Percentiles rank a stretch among this genome's conserved stretches.
Evolutionary conservation across 2,113 vertebrate species (phyloP).

Genomic region (Datnioides undecimradiatus): DNA sequence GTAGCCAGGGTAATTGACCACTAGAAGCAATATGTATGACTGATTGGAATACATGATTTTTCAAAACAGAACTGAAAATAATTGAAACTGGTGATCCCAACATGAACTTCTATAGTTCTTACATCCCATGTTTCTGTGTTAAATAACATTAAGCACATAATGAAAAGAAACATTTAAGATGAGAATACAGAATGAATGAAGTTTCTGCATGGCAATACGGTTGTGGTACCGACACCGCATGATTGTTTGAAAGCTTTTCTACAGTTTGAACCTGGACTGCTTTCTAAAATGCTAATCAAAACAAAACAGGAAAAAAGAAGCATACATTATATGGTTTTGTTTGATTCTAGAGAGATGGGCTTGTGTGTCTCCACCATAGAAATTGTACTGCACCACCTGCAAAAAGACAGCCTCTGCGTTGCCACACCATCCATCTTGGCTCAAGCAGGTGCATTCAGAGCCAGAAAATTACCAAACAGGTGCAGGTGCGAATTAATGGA

Average conservation of each 20-base stretch:
- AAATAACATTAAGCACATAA: too few relatives aligned
- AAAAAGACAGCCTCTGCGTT: background rate
- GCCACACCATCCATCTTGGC: background rate
- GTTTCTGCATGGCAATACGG: too few relatives aligned
- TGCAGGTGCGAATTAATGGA: background rate
- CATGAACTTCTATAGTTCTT: too few relatives aligned
- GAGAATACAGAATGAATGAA: too few relatives aligned
- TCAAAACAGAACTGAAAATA: too few relatives aligned
- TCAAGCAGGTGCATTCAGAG: background rate
- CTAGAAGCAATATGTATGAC: too few relatives aligned
- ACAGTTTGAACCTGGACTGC: too few relatives aligned
- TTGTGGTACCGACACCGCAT: background rate
- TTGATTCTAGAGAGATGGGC: background rate
- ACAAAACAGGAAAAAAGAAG: background rate
- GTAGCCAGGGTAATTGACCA: too few relatives aligned
- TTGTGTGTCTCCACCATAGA: background rate
- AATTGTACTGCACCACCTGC: background rate
- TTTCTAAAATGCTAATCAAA: background rate
- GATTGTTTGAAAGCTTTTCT: background rate
- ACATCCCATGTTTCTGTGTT: too few relatives aligned
- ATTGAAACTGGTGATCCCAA: background rate
- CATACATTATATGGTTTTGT: background rate
- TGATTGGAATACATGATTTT: too few relatives aligned
- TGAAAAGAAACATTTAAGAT: too few relatives aligned
- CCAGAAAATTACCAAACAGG: constrained; percentile 4